phyloP scores from a whole-genome alignment of 2,113 vertebrate genomes.

The Aramus guarauna region DNA sequence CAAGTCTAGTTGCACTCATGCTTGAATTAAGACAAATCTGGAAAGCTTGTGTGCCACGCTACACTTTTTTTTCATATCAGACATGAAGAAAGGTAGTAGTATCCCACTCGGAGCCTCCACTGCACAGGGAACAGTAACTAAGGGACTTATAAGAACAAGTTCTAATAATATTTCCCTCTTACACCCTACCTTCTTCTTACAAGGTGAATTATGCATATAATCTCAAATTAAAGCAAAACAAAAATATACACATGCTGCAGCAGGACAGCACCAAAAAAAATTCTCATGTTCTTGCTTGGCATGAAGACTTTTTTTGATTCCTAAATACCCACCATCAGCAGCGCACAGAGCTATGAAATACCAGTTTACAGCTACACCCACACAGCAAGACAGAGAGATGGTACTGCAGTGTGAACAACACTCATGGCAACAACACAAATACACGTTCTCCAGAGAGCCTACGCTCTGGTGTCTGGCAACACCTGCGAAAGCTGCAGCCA shows the following conservation, averaged over 20 bases:
- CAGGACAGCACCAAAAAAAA: background rate
- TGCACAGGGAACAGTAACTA: background rate
- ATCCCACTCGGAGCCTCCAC: background rate
- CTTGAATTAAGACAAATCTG: background rate
- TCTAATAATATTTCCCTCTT: background rate
- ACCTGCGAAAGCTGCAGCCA: background rate
- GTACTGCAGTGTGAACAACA: background rate
- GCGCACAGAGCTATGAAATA: background rate
- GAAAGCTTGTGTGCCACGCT: background rate
- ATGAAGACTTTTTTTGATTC: background rate
- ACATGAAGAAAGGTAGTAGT: background rate
- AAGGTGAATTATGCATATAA: background rate
- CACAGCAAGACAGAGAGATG: background rate
- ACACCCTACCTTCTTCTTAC: background rate
- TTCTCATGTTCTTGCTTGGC: background rate
- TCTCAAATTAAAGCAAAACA: background rate
- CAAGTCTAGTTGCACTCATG: background rate
- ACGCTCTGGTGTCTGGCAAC: background rate
- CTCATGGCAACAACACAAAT: fast-evolving
- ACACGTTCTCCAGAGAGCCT: background rate
- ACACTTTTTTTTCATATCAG: background rate
- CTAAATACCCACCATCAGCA: background rate
- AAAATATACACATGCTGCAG: background rate
- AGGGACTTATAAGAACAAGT: background rate
- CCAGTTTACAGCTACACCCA: background rate